Base-by-base conservation (phyloP, 2,888 invertebrate genomes). In the Blera fallax region DNA sequence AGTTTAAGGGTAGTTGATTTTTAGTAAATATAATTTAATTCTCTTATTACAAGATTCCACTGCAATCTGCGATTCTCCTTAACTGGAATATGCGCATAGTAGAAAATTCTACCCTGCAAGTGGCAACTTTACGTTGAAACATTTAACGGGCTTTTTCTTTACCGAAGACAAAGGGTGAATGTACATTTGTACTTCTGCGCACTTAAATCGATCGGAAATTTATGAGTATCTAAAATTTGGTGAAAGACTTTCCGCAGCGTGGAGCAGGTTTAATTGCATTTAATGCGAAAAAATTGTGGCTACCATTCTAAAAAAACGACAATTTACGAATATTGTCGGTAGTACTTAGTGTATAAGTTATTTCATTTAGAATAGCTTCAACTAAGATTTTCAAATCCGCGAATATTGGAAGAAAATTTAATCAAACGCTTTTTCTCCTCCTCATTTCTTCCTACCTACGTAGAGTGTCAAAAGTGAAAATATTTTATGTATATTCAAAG, bases 121-220 rank as follows among this genome's bases (percentile, higher is more conserved):
- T 50, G 24, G 29, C 21, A 67, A 48, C 18, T 40, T 62, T 21
- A 45, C 21, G 78, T 67, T 54, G 24, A 74, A 74, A 79, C 64
- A 62, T 67, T 73, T 62, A 58, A 74, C 60, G 54, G 56, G 64
- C 79, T 72, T 79, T 72, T 62, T 48, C 67, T 10, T 54, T 24
- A 27, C 48, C 37, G 24, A 18, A 60, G 40, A 60, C 45, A 80
- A 72, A 80, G 85, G 80, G 80, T 85, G 54, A 81, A 81, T 70
- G 80, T 48, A 70, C 60, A 70, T 24, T 70, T 72, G 58, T 85
- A 80, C 85, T 85, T 65, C 85, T 80, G 85, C 85, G 85, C 85
- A 80, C 65, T 80, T 80, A 76, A 85, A 85, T 85, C 81, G 85
- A 85, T 85, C 76, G 65, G 65, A 21, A 85, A 76, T 80, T 76